Percentiles rank a stretch among this genome's conserved stretches.
Evolutionary conservation across 1,140 invertebrate genomes (phyloP).

Genomic region (Ips typographus): DNA sequence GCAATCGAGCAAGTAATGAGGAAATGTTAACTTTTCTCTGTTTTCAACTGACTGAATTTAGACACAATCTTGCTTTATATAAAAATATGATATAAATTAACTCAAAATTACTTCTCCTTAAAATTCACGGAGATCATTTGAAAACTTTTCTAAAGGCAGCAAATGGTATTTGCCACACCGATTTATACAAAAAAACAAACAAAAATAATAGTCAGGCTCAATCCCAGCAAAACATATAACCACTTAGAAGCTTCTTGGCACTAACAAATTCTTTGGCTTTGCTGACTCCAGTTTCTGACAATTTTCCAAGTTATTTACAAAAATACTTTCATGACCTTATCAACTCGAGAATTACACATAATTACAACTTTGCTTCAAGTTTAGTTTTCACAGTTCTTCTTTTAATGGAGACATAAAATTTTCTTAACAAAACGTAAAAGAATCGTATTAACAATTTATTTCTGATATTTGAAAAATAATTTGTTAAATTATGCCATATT

Average conservation of each 20-base stretch:
- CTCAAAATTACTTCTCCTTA: background rate
- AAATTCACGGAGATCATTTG: conserved; percentile 52
- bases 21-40: too few relatives aligned
- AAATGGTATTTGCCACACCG: conserved; percentile 31
- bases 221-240: conserved; percentile 44
- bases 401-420: background rate
- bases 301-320: conserved; percentile 37
- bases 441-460: too few relatives aligned
- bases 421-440: too few relatives aligned
- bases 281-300: conserved; percentile 45
- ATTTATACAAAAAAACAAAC: conserved; percentile 30
- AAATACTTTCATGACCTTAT: conserved; percentile 23
- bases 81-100: conserved; percentile 6
- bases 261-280: conserved; percentile 47
- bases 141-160: conserved; percentile 47
- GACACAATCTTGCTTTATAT: background rate
- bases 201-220: conserved; percentile 48
- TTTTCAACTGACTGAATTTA: too few relatives aligned
- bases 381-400: conserved; percentile 12
- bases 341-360: conserved; percentile 22
- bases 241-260: conserved; percentile 38
- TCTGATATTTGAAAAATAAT: too few relatives aligned
- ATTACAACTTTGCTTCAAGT: conserved; percentile 1
- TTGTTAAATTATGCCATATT: too few relatives aligned
- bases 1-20: too few relatives aligned